Percentiles rank a stretch among this genome's conserved stretches.
Evolutionary conservation across 1,140 invertebrate genomes (phyloP).

Genomic region (Drosophila azteca): DNA sequence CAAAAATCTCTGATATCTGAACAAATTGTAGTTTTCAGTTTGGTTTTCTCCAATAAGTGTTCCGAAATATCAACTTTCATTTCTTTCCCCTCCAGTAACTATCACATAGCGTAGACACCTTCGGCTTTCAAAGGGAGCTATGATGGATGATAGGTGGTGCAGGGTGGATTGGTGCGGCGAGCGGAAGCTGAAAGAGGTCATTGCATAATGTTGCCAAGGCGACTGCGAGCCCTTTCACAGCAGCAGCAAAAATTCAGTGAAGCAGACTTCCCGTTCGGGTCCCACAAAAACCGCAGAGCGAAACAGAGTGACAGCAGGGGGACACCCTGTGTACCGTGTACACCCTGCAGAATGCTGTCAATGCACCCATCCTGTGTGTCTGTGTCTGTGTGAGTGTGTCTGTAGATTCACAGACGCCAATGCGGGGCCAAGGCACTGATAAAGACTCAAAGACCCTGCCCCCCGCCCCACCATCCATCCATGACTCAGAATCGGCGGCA

Average conservation of each 20-base stretch:
- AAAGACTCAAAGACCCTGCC: conserved; percentile 7
- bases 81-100: too few species aligned
- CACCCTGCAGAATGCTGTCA: too few species aligned
- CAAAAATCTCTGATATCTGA: too few species aligned
- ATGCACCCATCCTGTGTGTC: too few species aligned
- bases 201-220: conserved; percentile 24
- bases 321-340: background rate
- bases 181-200: conserved; percentile 10
- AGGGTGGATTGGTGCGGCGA: background rate
- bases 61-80: too few species aligned
- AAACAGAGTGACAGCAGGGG: conserved; percentile 21
- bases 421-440: conserved; percentile 16
- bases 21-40: too few species aligned
- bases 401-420: too few species aligned
- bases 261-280: conserved; percentile 74
- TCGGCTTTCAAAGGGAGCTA: background rate
- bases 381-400: too few species aligned
- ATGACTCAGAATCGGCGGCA: conserved; percentile 30
- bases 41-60: too few species aligned
- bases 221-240: conserved; percentile 40
- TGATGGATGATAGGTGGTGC: background rate
- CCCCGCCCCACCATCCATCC: conserved; percentile 9
- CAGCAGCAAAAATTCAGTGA: conserved; percentile 43
- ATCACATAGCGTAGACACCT: too few species aligned
- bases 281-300: conserved; percentile 53